These are phyloP conservation scores for Cynodonichthys magdalenae DNA, from an alignment of 2,797 vertebrate species.

Conservation along the genomic window DNA sequence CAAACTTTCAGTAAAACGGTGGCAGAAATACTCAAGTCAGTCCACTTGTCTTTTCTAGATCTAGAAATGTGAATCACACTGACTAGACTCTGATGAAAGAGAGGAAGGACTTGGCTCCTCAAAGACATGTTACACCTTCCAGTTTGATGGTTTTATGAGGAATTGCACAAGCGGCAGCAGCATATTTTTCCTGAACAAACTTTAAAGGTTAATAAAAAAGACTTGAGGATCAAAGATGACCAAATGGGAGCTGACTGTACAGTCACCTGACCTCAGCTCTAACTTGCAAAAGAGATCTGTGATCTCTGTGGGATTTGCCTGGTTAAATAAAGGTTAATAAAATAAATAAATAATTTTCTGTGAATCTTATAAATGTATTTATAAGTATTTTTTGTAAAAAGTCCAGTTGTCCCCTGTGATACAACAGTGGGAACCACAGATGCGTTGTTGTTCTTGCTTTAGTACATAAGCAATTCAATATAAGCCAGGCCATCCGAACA, in stretches of 20 bases:
- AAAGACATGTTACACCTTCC: constrained; percentile 2
- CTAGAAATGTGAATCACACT: not conserved
- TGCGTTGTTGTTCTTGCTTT: not conserved
- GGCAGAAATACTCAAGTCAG: not conserved
- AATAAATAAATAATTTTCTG: not conserved
- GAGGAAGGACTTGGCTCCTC: not conserved
- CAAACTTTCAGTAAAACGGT: not conserved
- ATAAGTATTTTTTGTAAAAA: not conserved
- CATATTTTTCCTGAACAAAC: not conserved
- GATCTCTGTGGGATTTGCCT: no score
- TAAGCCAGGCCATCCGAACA: not conserved
- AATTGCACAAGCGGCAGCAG: constrained; percentile 8
- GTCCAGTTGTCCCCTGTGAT: not conserved
- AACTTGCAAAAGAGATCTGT: no score
- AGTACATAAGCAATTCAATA: no score
- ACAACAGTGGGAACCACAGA: not conserved
- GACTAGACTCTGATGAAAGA: not conserved
- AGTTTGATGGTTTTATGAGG: constrained; percentile 5
- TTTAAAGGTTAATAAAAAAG: constrained; percentile 13
- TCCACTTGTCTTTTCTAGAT: not conserved
- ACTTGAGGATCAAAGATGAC: constrained; percentile 26
- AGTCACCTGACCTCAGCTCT: constrained; percentile 7
- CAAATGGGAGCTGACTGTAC: constrained; percentile 14
- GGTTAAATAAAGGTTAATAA: no score
- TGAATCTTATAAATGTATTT: not conserved